Evolutionary conservation across 2,888 invertebrate species (phyloP).

Genomic region (Frankliniella fusca): DNA sequence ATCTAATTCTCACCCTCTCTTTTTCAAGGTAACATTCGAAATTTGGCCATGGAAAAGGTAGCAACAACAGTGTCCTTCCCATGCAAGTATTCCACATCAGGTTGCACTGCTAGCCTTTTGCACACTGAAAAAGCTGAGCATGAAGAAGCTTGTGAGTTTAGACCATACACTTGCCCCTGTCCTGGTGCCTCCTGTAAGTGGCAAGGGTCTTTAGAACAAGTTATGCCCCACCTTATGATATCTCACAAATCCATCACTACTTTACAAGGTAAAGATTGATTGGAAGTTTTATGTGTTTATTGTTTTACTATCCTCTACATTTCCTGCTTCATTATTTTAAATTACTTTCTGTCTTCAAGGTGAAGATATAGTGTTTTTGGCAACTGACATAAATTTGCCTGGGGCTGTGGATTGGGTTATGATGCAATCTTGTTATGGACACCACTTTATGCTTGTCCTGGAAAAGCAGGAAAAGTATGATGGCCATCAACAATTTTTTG

Average conservation of each 20-base stretch:
- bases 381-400: slow-evolving; percentile 98
- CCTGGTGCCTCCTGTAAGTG: slow-evolving; percentile 99
- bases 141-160: slow-evolving; percentile 96
- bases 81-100: slow-evolving; percentile 95
- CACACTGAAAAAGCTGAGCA: slow-evolving; percentile 99
- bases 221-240: slow-evolving; percentile 97
- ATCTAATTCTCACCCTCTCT: slow-evolving; percentile 29
- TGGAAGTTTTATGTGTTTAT: neutral
- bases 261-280: slow-evolving; percentile 65
- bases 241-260: slow-evolving; percentile 98
- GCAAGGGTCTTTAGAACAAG: slow-evolving; percentile 96
- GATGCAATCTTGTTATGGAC: slow-evolving; percentile 99
- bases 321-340: neutral
- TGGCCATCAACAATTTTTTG: slow-evolving; percentile 94
- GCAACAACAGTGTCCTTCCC: slow-evolving; percentile 98
- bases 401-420: slow-evolving; percentile 99
- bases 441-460: slow-evolving; percentile 98
- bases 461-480: slow-evolving; percentile 98
- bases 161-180: slow-evolving; percentile 98
- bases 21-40: slow-evolving; percentile 80
- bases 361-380: slow-evolving; percentile 98
- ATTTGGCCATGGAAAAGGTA: slow-evolving; percentile 99
- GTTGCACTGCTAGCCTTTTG: slow-evolving; percentile 85
- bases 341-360: slow-evolving; percentile 55
- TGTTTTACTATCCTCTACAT: neutral